Percentiles rank a stretch among this genome's conserved stretches.
phyloP scores from a whole-genome alignment of 1,140 invertebrate species.

The Hesperophylax magnus region DNA sequence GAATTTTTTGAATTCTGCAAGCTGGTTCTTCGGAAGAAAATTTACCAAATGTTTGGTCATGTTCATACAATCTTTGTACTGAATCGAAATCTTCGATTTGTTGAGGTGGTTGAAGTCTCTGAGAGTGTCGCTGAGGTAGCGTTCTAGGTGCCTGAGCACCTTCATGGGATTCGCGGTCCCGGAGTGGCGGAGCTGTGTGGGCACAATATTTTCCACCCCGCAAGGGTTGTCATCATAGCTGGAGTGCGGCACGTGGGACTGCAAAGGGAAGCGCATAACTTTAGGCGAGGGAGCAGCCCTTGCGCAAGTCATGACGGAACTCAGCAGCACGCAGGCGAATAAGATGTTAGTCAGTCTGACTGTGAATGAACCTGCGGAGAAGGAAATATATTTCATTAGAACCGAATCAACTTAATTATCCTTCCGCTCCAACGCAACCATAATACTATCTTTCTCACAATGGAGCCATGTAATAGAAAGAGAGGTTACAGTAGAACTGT shows the following conservation, averaged over 20 bases:
- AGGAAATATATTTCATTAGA: not conserved
- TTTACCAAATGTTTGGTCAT: constrained; percentile 6
- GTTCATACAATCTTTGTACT: constrained; percentile 10
- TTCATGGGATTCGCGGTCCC: not conserved
- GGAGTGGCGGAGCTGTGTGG: not conserved
- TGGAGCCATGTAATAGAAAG: too few species aligned
- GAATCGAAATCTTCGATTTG: not conserved
- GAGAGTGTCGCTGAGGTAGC: not conserved
- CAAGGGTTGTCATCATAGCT: constrained; percentile 20
- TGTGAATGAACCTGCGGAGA: constrained; percentile 23
- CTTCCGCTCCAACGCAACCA: too few species aligned
- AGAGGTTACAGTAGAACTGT: too few species aligned
- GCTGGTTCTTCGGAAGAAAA: not conserved
- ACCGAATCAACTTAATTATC: not conserved
- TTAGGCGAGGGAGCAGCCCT: not conserved
- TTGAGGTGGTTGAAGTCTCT: constrained; percentile 3
- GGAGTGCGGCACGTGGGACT: not conserved
- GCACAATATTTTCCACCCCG: not conserved
- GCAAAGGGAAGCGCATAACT: not conserved
- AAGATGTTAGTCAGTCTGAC: not conserved
- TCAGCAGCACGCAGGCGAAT: not conserved
- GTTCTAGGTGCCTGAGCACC: not conserved
- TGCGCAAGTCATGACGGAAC: not conserved
- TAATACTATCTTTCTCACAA: too few species aligned
- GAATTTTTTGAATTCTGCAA: not conserved